Base-by-base conservation (phyloP, 2,888 invertebrate genomes). In the Andrena praecox region DNA sequence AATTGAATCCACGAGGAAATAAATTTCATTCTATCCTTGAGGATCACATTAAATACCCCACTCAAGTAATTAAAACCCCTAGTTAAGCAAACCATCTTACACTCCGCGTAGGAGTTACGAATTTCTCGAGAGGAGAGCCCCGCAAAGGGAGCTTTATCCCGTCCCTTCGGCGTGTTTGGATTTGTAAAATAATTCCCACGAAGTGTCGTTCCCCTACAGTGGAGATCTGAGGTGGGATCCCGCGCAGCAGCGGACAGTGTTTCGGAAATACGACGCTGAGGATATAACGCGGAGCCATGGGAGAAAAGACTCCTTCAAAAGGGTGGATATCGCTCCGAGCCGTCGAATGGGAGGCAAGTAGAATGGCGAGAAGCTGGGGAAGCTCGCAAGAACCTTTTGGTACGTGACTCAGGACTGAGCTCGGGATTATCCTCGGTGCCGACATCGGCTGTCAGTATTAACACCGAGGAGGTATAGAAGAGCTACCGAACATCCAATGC, bases 341-440 rank as follows among this genome's bases (percentile, higher is more conserved):
- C 2, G 20, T 31, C 48, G 59, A 50, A 59, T 27, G 33, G 48
- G 63, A 54, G 35, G 10, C n/a, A 24, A 59, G 35, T 20, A 29
- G 42, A 77, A 72, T 70, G 35, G 35, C 50, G 42, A 10, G 42
- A 76, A 76, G 71, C 62, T 54, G 76, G 24, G 8, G 24, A 59
- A 56, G n/a, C 52, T 72, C 63, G 20, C 24, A 10, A 56, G 76
- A 71, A 27, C n/a, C 75, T 68, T 67, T 62, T 73, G 60, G 52
- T 73, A 76, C 85, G 75, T 52, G 71, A 59, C 48, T 29, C 20
- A 50, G 42, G 69, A 52, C n/a, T 68, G 50, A 77, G 54, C 56
- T 42, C n/a, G n/a, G 52, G 77, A 85, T 85, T 85, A 85, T 77
- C 74, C 81, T 35, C 74, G 59, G 75, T 64, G 74, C 78, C 64